These are phyloP conservation scores for Tenebrosternarchus preto DNA, from an alignment of 2,113 vertebrate genomes.

Conservation along the genomic window DNA sequence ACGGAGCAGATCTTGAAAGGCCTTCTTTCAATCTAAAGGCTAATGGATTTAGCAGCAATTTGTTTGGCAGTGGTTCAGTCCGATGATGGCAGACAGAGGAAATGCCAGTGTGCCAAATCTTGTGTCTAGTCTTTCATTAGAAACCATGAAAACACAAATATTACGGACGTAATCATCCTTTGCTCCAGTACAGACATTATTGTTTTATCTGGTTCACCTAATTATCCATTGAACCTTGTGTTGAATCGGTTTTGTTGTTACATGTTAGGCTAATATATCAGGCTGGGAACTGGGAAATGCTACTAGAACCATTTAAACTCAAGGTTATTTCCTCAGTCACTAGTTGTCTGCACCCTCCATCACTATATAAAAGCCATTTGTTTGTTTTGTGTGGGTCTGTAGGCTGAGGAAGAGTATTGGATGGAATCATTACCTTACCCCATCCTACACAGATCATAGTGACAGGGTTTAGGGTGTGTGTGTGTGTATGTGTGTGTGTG, in stretches of 20 bases:
- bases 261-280: too few species aligned
- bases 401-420: neutral
- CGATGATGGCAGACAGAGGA: neutral
- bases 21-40: neutral
- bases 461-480: neutral
- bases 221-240: neutral
- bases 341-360: conserved; percentile 29
- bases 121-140: neutral
- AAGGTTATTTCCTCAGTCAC: conserved; percentile 17
- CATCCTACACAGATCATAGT: neutral
- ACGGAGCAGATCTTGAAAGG: neutral
- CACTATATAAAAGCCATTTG: conserved; percentile 9
- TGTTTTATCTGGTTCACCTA: neutral
- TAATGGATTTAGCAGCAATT: neutral
- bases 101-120: neutral
- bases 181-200: neutral
- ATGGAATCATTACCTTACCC: conserved; percentile 16
- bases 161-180: too few species aligned
- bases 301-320: conserved; percentile 9
- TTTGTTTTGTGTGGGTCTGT: conserved; percentile 14
- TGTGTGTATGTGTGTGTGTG: conserved; percentile 19
- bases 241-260: neutral
- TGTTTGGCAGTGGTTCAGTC: neutral
- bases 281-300: neutral
- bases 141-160: neutral